Base-by-base conservation (phyloP, 2,113 vertebrate genomes). In the Embiotoca jacksoni region DNA sequence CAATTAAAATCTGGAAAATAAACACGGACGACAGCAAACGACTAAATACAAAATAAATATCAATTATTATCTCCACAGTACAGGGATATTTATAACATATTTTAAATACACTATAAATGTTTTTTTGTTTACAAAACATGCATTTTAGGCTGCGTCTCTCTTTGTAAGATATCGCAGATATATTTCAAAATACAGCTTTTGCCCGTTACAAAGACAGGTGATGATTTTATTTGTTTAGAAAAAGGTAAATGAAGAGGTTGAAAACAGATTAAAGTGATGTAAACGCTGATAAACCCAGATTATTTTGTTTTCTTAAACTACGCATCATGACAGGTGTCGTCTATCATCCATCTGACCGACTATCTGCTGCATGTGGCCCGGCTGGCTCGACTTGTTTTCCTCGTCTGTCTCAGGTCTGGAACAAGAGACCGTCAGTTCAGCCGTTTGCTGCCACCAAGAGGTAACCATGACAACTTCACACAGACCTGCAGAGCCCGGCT, bases 361-460 rank as follows among this genome's bases (percentile, higher is more conserved):
- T 23, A 23, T 23, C 23, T 23, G 23, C 23, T 23, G 23, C 23
- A 23, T 23, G 23, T 23, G 23, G 23, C 23, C 23, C 23, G 23
- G 23, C 23, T 23, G 23, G 23, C 23, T 23, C 23, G 1, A 23
- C 23, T 23, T 23, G 23, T 23, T 23, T 23, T 23, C 23, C 23
- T 23, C 23, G 23, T 23, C 23, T 23, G 23, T 23, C 23, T 23
- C 23, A 23, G 23, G 23, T 23, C 23, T 23, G 23, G 23, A 13
- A 75, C 2, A 39, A 57, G 37, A 52, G 14, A 77, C n/a, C 30
- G 53, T 50, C 71, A 74, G 58, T 65, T 81, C 59, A 83, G 70
- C 68, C 62, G 69, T 91, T 54, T 94, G 89, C 92, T 92, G 90
- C 91, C 93, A 89, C 89, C 90, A 60, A 78, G 91, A 90, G 93